Base-by-base conservation (phyloP, 2,797 vertebrate species). In the Acanthurus lineatus region DNA sequence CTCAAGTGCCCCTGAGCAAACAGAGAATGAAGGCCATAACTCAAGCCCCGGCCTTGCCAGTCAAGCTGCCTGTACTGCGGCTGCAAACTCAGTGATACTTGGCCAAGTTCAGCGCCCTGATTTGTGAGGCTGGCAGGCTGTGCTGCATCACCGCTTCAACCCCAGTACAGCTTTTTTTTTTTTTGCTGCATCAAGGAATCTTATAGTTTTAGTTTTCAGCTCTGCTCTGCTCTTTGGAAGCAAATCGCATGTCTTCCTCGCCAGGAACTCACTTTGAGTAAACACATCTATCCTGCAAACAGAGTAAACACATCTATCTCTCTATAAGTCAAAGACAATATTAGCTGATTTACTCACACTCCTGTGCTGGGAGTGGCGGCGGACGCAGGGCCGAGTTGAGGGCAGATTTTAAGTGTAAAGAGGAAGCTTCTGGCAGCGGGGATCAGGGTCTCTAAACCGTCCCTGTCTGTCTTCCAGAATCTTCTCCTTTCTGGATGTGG, bases 401-500 rank as follows among this genome's bases (percentile, higher is more conserved):
- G 67, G 22, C 77, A 79, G 49, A 54, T 53, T 72, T n/a, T 35
- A 8, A 54, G n/a, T 53, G 67, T 72, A 64, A 84, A 83, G 76
- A 78, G 71, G 77, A 88, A 81, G 81, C 71, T 89, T 88, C 81
- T 90, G 87, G 85, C 81, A 71, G 79, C 53, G 12, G 79, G 62
- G 69, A 60, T 84, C 84, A 76, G 83, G 73, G 85, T 79, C 73
- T 92, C 84, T 92, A 67, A 93, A 88, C 73, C 38, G 12, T 85
- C 17, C 86, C 77, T 85, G 79, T 62, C 90, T 94, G 90, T 92
- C 86, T 40, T 95, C 70, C 95, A 99, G 98, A 94, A 99, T 99
- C 93, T 99, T 99, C 95, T 99, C 98, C 77, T 99, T 99, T 94
- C 95, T 99, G 95, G 98, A 99, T 91, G 98, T 99, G 93, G 97